A percentile compares a stretch with the other conserved stretches of the same genome.
phyloP scores from a whole-genome alignment of 2,113 vertebrate genomes.

The Tursiops truncatus region DNA sequence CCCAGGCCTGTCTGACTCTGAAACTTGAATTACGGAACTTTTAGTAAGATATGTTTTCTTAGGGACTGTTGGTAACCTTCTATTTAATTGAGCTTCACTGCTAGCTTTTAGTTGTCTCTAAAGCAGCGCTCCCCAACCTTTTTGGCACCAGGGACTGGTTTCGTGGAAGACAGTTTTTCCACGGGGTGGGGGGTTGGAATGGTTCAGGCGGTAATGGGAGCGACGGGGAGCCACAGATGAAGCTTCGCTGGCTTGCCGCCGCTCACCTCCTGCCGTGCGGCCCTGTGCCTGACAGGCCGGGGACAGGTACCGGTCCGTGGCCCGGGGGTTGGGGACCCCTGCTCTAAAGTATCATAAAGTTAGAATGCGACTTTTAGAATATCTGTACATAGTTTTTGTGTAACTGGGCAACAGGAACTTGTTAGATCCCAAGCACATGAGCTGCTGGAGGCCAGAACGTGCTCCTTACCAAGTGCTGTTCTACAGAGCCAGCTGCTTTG shows the following conservation, averaged over 20 bases:
- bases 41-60: not conserved
- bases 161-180: no score
- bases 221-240: no score
- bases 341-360: not conserved
- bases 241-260: no score
- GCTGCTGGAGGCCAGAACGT: not conserved
- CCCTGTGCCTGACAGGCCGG: fast-evolving
- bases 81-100: not conserved
- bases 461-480: fast-evolving
- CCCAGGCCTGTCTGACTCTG: not conserved
- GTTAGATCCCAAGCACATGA: not conserved
- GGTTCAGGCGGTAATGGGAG: no score
- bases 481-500: not conserved
- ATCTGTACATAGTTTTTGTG: not conserved
- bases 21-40: not conserved
- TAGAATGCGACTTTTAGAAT: not conserved
- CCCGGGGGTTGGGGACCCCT: no score
- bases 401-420: not conserved
- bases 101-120: not conserved
- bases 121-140: no score
- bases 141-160: no score
- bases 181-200: no score
- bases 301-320: no score
- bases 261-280: no score
- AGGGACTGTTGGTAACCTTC: not conserved